Conservation (phyloP, 2,797 vertebrate species). For the Cossypha niveicapilla region DNA sequence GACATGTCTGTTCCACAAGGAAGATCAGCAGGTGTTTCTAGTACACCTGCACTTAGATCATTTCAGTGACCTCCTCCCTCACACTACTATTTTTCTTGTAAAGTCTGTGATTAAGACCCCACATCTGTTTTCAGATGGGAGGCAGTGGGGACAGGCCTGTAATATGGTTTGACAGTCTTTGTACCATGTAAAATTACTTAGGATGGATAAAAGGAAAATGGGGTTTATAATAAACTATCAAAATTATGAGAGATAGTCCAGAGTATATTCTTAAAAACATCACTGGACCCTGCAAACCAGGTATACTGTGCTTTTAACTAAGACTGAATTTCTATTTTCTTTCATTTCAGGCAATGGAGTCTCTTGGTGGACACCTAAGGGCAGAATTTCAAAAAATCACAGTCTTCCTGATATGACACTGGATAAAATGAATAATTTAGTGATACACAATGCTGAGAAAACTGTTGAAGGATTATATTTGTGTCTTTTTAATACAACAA, state of each 20-base stretch:
- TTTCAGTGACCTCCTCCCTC: background rate
- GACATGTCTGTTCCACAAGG: accelerated
- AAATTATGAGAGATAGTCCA: background rate
- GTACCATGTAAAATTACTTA: background rate
- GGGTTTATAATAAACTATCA: background rate
- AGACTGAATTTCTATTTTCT: background rate
- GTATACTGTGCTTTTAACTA: background rate
- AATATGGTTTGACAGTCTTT: background rate
- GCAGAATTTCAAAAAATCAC: conserved; percentile 56
- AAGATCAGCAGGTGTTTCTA: background rate
- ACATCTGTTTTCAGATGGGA: accelerated
- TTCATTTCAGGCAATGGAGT: conserved; percentile 21
- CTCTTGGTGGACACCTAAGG: conserved; percentile 77
- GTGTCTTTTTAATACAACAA: conserved; percentile 60
- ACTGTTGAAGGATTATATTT: conserved; percentile 69
- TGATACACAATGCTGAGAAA: conserved; percentile 57
- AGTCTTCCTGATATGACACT: background rate
- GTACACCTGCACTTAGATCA: background rate
- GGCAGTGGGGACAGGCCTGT: accelerated
- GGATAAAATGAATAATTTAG: conserved; percentile 51
- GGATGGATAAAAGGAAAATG: background rate
- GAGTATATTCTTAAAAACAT: background rate
- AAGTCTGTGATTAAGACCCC: background rate
- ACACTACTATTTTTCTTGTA: background rate
- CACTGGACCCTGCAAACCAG: background rate